phyloP scores from a whole-genome alignment of 2,888 invertebrate genomes.

The Chymomyza fuscimana region DNA sequence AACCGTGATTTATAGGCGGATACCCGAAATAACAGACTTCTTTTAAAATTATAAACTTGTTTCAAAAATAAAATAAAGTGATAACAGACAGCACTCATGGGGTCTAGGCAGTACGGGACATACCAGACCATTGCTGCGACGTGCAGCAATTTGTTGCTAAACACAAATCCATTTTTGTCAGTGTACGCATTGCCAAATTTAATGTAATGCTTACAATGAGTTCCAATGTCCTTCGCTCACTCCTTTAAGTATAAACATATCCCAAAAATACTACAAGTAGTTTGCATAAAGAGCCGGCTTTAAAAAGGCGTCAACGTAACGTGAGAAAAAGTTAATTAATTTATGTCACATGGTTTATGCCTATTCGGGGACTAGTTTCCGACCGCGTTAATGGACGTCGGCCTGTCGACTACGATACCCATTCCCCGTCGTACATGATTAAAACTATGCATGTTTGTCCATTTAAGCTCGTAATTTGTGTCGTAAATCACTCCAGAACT shows the following conservation, averaged over 20 bases:
- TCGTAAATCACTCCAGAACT: conserved; percentile 65
- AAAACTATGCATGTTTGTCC: conserved; percentile 72
- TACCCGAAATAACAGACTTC: too few relatives aligned
- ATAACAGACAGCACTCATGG: too few relatives aligned
- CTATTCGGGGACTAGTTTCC: conserved; percentile 50
- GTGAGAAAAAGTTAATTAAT: conserved; percentile 70
- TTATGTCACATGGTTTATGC: conserved; percentile 67
- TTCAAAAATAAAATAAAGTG: too few relatives aligned
- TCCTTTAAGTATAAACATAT: neutral
- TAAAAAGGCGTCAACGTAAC: conserved; percentile 18
- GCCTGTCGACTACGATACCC: neutral
- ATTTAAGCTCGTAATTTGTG: conserved; percentile 69
- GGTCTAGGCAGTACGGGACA: too few relatives aligned
- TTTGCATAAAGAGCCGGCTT: conserved; percentile 28
- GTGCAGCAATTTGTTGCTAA: too few relatives aligned
- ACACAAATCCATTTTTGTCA: too few relatives aligned
- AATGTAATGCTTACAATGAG: too few relatives aligned
- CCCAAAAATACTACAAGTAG: neutral
- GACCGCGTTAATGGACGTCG: conserved; percentile 51
- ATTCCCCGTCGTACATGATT: conserved; percentile 50
- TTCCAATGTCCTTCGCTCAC: too few relatives aligned
- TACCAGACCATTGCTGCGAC: too few relatives aligned
- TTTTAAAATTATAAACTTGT: too few relatives aligned
- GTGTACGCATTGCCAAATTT: too few relatives aligned
- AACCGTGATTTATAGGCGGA: too few relatives aligned